These are phyloP conservation scores for Scelioninae gen. 1 DNA, from an alignment of 2,888 invertebrate genomes.

Conservation along the genomic window DNA sequence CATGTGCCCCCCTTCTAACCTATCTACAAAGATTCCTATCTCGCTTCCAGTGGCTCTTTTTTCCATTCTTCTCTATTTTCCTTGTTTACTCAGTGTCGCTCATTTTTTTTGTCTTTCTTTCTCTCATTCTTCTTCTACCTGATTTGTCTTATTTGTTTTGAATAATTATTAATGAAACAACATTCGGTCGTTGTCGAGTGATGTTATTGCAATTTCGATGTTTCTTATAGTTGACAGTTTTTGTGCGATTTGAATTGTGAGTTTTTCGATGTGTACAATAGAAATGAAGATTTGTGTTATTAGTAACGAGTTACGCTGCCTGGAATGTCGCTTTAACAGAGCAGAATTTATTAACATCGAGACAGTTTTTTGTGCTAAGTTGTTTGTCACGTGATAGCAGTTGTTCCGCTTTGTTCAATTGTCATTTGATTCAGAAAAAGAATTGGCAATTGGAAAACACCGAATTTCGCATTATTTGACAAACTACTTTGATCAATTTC, in stretches of 20 bases:
- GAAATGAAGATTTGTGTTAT: slow-evolving; percentile 41
- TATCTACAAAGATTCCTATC: too few species aligned
- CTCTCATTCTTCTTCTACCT: too few species aligned
- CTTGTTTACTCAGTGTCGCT: slow-evolving; percentile 16
- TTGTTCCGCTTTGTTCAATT: too few species aligned
- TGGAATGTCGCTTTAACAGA: slow-evolving; percentile 61
- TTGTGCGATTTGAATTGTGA: slow-evolving; percentile 33
- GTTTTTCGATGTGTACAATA: slow-evolving; percentile 41
- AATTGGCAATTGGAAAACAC: too few species aligned
- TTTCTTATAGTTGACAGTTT: slow-evolving; percentile 67
- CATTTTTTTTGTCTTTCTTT: slow-evolving; percentile 32
- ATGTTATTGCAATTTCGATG: slow-evolving; percentile 76
- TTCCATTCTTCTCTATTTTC: slow-evolving; percentile 28
- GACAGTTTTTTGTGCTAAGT: slow-evolving; percentile 22
- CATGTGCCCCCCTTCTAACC: too few species aligned
- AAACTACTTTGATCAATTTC: slow-evolving; percentile 10
- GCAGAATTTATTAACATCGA: slow-evolving; percentile 37
- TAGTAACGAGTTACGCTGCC: slow-evolving; percentile 49
- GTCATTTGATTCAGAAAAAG: too few species aligned
- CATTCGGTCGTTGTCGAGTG: slow-evolving; percentile 74
- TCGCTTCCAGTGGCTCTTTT: too few species aligned
- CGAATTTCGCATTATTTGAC: too few species aligned
- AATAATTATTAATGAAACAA: slow-evolving; percentile 44
- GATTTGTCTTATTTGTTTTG: slow-evolving; percentile 26
- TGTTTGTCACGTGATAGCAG: slow-evolving; percentile 20